Evolutionary conservation across 2,888 invertebrate species (phyloP).

Genomic region (Cheilosia scutellata): DNA sequence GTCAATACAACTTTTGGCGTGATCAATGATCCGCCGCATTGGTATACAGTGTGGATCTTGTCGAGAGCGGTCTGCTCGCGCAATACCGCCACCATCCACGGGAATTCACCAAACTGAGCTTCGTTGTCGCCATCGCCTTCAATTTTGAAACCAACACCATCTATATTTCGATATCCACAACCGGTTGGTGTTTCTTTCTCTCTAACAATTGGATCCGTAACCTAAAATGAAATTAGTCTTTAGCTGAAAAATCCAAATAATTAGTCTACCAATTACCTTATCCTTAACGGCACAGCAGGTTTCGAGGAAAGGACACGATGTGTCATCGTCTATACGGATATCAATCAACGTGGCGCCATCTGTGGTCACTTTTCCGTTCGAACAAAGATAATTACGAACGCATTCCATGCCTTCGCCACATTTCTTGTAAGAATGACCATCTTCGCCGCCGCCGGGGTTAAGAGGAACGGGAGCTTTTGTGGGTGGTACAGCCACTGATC

Average conservation of each 20-base stretch:
- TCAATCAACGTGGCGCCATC: constrained; percentile 91
- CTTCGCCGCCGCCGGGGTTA: not conserved
- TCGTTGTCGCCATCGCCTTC: constrained; percentile 87
- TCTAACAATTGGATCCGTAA: constrained; percentile 69
- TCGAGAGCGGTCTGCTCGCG: constrained; percentile 85
- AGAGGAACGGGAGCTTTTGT: constrained; percentile 18
- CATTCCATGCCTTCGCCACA: constrained; percentile 87
- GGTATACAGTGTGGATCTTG: constrained; percentile 86
- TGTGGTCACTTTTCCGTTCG: constrained; percentile 87
- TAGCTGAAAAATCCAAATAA: too few relatives aligned
- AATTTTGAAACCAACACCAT: constrained; percentile 90
- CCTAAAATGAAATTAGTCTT: constrained; percentile 39
- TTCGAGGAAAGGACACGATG: constrained; percentile 79
- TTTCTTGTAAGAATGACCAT: constrained; percentile 76
- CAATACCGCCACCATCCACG: constrained; percentile 92
- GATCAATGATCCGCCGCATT: constrained; percentile 93
- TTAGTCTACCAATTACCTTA: constrained; percentile 76
- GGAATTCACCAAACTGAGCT: constrained; percentile 91
- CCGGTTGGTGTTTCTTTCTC: constrained; percentile 79
- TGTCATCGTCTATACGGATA: constrained; percentile 86
- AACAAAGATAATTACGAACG: constrained; percentile 91
- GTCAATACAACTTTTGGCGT: constrained; percentile 90
- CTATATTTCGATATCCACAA: constrained; percentile 89
- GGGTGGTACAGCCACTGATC: not conserved
- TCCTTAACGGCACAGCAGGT: constrained; percentile 80